Evolutionary conservation across 2,797 vertebrate species (phyloP), one percentile per base, ranked within the genome.

Genomic region (Halcyon badia): DNA sequence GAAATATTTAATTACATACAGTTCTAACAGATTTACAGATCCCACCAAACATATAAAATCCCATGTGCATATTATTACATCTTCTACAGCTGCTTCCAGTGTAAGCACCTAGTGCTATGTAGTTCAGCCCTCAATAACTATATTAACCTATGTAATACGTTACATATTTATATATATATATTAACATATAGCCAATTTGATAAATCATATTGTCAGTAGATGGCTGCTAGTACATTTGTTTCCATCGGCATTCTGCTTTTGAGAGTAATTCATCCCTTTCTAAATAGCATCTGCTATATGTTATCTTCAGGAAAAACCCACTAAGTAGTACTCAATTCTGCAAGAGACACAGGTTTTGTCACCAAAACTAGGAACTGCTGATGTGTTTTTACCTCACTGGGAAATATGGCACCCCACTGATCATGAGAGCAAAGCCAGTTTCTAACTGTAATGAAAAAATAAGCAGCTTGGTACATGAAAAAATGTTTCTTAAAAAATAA

Each of bases 281-380:
- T 83, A 98, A 94, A 56, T 98, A 98, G 94, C 97, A 98, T 58
- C 98, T 98, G 69, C 97, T 98, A 97, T 98, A 98, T 35, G 98
- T 97, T 97, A 21, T 97, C 95, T 89, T 98, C 98, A 14, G 98
- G 98, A 46, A 98, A 94, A 98, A 98, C 8, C 97, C 98, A 78
- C 98, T 98, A 98, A 6, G 98, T 98, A 97, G 98, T 98, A 89
- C 96, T 97, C 7, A 97, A 98, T 18, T 98, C 97, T 0, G 97
- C 97, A 73, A 98, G 92, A 9, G 98, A 98, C 97, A 98, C 97
- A 97, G 98, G 98, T 94, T 98, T 97, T 92, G 98, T 98, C 26
- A 98, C 97, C 69, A 98, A 98, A 62, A 98, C 83, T 19, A 98
- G 79, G 8, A 98, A 98, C 37, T 98, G 95, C 18, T 98, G 90